Evolutionary conservation across 2,797 vertebrate genomes (phyloP), one percentile per base, ranked within the genome.

Genomic region (Spea hammondii): DNA sequence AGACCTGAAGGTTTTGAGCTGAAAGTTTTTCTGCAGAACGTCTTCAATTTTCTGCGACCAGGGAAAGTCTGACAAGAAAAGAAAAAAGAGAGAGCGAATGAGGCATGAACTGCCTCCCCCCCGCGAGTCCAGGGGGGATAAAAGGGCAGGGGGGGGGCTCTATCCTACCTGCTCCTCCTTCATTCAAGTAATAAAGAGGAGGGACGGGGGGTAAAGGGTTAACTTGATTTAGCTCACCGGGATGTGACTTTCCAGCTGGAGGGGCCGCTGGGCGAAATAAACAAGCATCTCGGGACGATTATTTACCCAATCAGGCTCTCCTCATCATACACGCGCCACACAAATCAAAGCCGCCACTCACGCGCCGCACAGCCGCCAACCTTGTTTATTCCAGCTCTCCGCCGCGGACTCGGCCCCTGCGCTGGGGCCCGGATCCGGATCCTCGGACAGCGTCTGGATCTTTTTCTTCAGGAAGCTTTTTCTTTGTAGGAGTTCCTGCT

Each of bases 1-100:
- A 0, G 93, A 86, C 54, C 97, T 92, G 85, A 98, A 99, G 72
- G 83, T 90, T 14, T 89, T 84, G 7, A 99, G 91, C 72, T 89
- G 92, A 87, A 99, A 99, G 0, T 86, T 86, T 32, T 84, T 87
- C 76, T 87, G 89, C 66, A 99, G 86, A 1, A 89, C 90, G 70
- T 86, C 83, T 79, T 90, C 89, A 82, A 96, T 68, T 4, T 94
- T 91, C 82, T 86, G 84, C 60, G 94, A 97, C 97, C 97, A 99
- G 0, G 93, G 85, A 81, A 97, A 99, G 88, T 95, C 97, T 99
- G 86, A 65, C 13, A 49, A 76, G 46, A 14, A 9, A 2, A 55
- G n/a, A n/a, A 47, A 68, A 46, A 1, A 17, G 17, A 32, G 8
- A 55, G 53, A 8, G 13, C 3, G 13, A 55, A 55, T 13, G 8